Conservation (phyloP, 2,888 invertebrate species). For the Luperina nickerlii region DNA sequence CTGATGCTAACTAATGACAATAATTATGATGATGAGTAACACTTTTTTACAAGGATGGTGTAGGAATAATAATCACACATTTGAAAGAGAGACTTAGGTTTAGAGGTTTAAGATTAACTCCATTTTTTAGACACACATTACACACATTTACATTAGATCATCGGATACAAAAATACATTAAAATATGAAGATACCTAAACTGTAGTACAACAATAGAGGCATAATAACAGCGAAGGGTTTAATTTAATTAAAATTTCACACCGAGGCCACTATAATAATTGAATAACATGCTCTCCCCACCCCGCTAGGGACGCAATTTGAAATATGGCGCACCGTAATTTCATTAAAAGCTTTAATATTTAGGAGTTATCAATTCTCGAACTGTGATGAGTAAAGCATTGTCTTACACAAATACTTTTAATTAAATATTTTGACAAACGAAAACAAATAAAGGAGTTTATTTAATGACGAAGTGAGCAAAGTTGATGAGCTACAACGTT, state of each 20-base stretch:
- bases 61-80: background rate
- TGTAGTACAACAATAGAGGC: constrained; percentile 10
- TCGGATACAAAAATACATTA: background rate
- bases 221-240: constrained; percentile 40
- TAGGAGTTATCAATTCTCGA: constrained; percentile 31
- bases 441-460: background rate
- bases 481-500: no score
- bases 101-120: background rate
- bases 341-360: constrained; percentile 51
- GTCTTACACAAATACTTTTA: background rate
- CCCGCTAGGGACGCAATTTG: constrained; percentile 48
- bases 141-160: background rate
- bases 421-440: background rate
- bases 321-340: constrained; percentile 58
- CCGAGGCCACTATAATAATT: constrained; percentile 56
- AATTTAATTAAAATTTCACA: constrained; percentile 57
- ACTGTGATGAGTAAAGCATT: constrained; percentile 1
- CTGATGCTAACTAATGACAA: background rate
- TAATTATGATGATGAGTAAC: background rate
- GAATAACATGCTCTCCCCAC: constrained; percentile 44
- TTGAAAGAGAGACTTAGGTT: background rate
- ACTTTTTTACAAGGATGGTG: background rate
- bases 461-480: background rate
- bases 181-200: background rate
- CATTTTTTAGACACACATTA: no score